A percentile compares a stretch with the other conserved stretches of the same genome.
Evolutionary conservation across 2,797 vertebrate genomes (phyloP).

Genomic region (Echiichthys vipera): DNA sequence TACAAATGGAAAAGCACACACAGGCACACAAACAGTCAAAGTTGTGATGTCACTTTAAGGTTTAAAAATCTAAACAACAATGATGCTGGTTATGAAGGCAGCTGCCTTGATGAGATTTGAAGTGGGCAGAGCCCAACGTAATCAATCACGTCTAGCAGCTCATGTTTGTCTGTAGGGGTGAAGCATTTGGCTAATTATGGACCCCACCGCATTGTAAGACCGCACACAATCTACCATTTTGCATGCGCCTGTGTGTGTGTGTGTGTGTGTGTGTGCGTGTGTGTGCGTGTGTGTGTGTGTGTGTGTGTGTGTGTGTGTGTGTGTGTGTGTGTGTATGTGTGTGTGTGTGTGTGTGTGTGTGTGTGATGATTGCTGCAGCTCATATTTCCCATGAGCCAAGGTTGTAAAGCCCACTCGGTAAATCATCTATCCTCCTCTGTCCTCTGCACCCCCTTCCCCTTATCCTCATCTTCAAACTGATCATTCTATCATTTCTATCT

Average conservation of each 20-base stretch:
- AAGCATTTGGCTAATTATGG: conserved; percentile 63
- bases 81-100: conserved; percentile 34
- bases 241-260: conserved; percentile 34
- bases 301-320: conserved; percentile 8
- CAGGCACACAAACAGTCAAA: not conserved
- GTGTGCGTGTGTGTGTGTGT: conserved; percentile 7
- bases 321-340: conserved; percentile 8
- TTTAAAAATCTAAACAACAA: conserved; percentile 15
- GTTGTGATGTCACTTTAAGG: conserved; percentile 2
- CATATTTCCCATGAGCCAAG: conserved; percentile 75
- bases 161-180: conserved; percentile 31
- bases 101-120: conserved; percentile 41
- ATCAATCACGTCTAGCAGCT: conserved; percentile 62
- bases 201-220: conserved; percentile 25
- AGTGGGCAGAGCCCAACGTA: conserved; percentile 25
- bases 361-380: conserved; percentile 45
- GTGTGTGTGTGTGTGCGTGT: conserved; percentile 7
- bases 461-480: conserved; percentile 61
- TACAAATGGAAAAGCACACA: not conserved
- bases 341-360: conserved; percentile 6
- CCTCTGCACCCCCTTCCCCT: conserved; percentile 45
- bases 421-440: conserved; percentile 73
- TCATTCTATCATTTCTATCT: conserved; percentile 59
- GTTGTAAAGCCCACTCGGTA: conserved; percentile 74
- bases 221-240: conserved; percentile 45